phyloP scores from a whole-genome alignment of 1,140 invertebrate genomes.

The Drosophila subobscura region DNA sequence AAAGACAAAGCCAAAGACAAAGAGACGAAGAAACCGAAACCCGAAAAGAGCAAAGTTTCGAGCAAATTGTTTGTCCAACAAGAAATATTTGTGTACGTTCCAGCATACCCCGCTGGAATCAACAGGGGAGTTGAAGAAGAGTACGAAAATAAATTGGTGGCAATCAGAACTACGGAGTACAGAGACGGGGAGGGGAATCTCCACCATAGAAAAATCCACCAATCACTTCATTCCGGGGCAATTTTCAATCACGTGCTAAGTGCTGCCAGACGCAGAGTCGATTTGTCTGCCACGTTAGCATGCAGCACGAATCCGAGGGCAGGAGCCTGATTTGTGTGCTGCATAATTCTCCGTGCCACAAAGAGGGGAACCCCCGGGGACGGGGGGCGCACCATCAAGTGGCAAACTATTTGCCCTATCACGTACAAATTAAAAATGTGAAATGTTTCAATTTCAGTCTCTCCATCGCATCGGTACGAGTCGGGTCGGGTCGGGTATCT shows the following conservation, averaged over 20 bases:
- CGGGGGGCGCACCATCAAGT: constrained; percentile 42
- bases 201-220: constrained; percentile 25
- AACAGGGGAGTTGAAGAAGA: constrained; percentile 2
- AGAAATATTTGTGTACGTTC: constrained; percentile 17
- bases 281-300: constrained; percentile 75
- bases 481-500: no score
- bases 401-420: constrained; percentile 79
- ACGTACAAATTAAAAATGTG: constrained; percentile 82
- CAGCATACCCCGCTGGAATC: constrained; percentile 11
- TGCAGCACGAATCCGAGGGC: constrained; percentile 46
- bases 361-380: constrained; percentile 2
- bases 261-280: constrained; percentile 68
- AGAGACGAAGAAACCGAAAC: constrained; percentile 12
- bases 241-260: constrained; percentile 81
- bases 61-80: constrained; percentile 44
- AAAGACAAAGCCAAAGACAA: constrained; percentile 59
- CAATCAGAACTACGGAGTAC: constrained; percentile 40
- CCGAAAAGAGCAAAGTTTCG: constrained; percentile 43
- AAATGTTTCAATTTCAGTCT: constrained; percentile 74
- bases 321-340: constrained; percentile 63
- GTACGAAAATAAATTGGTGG: constrained; percentile 55
- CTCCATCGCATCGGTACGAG: not conserved
- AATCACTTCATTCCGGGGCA: constrained; percentile 75
- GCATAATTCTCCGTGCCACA: constrained; percentile 72
- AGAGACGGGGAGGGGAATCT: constrained; percentile 5